phyloP scores from a whole-genome alignment of 2,113 vertebrate genomes.

The Psittacula cyanocephala region DNA sequence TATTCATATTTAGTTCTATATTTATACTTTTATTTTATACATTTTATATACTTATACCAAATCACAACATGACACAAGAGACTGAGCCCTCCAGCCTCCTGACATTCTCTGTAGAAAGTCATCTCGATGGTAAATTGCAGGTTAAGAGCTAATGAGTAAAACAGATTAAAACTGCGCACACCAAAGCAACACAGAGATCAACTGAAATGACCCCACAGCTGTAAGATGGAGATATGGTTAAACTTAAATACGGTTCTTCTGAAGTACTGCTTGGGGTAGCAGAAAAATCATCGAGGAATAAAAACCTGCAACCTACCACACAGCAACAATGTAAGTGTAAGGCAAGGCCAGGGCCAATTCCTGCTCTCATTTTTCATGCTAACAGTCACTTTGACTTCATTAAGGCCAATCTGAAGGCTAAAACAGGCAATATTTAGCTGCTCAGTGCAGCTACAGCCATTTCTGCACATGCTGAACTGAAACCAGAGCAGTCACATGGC shows the following conservation, averaged over 20 bases:
- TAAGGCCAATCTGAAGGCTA: background rate
- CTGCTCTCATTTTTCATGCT: background rate
- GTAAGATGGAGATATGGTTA: background rate
- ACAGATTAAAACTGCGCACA: background rate
- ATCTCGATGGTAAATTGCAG: background rate
- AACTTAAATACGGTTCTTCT: background rate
- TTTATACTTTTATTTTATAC: background rate
- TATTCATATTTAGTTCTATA: background rate
- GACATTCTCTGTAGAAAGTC: background rate
- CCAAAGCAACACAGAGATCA: background rate
- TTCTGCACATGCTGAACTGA: background rate
- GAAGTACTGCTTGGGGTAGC: background rate
- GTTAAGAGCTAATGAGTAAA: background rate
- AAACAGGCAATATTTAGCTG: background rate
- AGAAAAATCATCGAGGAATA: background rate
- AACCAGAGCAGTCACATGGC: constrained; percentile 4
- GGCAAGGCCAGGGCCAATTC: background rate
- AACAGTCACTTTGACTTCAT: background rate
- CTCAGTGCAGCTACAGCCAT: background rate
- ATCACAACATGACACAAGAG: background rate
- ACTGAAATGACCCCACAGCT: background rate
- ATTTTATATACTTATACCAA: background rate
- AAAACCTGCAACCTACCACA: background rate
- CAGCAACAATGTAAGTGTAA: background rate
- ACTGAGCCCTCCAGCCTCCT: background rate